Conservation (phyloP, 2,113 vertebrate species). For the Tachuris rubrigastra region DNA sequence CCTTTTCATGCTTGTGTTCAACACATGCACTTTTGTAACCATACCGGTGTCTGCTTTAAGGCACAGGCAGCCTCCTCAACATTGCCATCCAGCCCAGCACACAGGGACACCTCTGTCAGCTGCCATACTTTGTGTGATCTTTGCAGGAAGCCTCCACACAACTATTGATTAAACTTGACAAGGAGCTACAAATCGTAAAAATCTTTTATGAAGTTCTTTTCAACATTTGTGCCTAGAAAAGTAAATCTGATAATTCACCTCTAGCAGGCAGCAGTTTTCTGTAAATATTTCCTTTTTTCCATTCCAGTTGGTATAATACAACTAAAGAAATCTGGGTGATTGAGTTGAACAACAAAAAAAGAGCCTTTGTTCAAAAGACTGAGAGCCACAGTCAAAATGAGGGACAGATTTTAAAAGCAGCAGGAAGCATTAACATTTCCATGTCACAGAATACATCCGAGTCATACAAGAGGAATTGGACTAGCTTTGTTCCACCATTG, state of each 20-base stretch:
- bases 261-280: neutral
- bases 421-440: neutral
- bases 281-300: neutral
- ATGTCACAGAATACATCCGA: neutral
- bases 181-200: neutral
- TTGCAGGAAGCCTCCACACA: neutral
- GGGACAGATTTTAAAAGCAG: neutral
- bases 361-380: constrained; percentile 10
- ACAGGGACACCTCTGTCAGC: neutral
- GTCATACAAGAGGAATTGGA: neutral
- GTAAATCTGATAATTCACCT: neutral
- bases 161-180: neutral
- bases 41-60: neutral
- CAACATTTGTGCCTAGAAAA: neutral
- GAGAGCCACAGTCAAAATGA: neutral
- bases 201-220: neutral
- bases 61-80: neutral
- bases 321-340: neutral
- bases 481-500: neutral
- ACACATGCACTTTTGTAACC: neutral
- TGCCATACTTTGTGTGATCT: neutral
- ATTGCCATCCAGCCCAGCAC: neutral
- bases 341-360: neutral
- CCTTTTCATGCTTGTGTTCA: neutral
- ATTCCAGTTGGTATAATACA: neutral